Percentiles rank a stretch among this genome's conserved stretches.
Conservation (phyloP, 1,140 invertebrate genomes). For the Brachionus calyciflorus region DNA sequence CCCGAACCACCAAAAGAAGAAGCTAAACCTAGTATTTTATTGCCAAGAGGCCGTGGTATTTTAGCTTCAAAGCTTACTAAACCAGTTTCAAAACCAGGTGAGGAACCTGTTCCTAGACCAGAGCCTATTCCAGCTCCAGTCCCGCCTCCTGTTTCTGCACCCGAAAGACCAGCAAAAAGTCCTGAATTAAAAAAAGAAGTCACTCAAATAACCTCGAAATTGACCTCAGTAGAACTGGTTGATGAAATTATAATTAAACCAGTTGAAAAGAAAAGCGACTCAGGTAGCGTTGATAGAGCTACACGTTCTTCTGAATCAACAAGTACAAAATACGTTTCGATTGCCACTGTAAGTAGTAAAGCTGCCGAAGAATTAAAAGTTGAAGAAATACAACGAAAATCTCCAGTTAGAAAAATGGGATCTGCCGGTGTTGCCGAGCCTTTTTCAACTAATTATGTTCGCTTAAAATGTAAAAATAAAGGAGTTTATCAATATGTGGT, state of each 20-base stretch:
- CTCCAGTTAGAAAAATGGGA: constrained; percentile 29
- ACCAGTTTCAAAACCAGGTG: not conserved
- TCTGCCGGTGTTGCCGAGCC: not conserved
- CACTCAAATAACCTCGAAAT: not conserved
- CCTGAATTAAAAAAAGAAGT: not conserved
- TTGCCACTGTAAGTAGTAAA: not conserved
- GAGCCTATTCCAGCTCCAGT: not conserved
- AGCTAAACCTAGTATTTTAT: not conserved
- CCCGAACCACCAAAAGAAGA: not conserved
- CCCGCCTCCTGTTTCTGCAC: too few relatives aligned
- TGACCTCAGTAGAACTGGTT: not conserved
- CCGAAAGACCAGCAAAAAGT: not conserved
- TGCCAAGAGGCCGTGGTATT: not conserved
- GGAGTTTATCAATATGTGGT: constrained; percentile 42
- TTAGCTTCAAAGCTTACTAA: not conserved
- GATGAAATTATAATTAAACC: constrained; percentile 4
- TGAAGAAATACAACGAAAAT: constrained; percentile 13
- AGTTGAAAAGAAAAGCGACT: constrained; percentile 8
- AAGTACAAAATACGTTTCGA: not conserved
- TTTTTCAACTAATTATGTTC: constrained; percentile 28
- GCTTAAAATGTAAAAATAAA: constrained; percentile 22
- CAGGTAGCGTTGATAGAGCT: not conserved
- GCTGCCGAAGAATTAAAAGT: constrained; percentile 29
- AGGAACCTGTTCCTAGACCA: not conserved
- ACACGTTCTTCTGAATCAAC: not conserved